Conservation (phyloP, 2,113 vertebrate species). For the Boleophthalmus pectinirostris region DNA sequence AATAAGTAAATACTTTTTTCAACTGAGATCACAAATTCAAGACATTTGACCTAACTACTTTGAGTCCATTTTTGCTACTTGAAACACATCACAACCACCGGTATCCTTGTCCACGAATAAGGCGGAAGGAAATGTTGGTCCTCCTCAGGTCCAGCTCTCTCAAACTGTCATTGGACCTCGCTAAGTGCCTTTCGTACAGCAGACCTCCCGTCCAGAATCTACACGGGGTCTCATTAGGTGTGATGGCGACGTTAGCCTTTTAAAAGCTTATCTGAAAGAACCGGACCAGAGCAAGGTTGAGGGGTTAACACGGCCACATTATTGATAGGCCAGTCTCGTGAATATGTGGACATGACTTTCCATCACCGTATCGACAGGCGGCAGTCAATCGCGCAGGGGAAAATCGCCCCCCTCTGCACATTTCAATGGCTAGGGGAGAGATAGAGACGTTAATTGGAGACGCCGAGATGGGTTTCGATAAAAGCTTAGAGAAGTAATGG, state of each 20-base stretch:
- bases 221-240: slow-evolving; percentile 40
- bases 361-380: slow-evolving; percentile 33
- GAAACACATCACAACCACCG: no score
- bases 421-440: slow-evolving; percentile 15
- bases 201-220: slow-evolving; percentile 15
- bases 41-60: no score
- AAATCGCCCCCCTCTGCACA: slow-evolving; percentile 31
- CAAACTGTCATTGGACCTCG: slow-evolving; percentile 21
- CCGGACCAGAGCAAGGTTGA: slow-evolving; percentile 21
- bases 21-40: no score
- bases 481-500: slow-evolving; percentile 6
- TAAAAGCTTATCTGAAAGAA: slow-evolving; percentile 42
- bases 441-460: slow-evolving; percentile 15
- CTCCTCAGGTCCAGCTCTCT: not conserved
- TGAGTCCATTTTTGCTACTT: no score
- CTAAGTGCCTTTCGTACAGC: slow-evolving; percentile 16
- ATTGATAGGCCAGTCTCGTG: slow-evolving; percentile 27
- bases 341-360: slow-evolving; percentile 40
- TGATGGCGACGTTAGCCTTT: slow-evolving; percentile 36
- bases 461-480: slow-evolving; percentile 9
- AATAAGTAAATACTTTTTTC: no score
- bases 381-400: slow-evolving; percentile 21
- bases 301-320: slow-evolving; percentile 39
- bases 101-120: no score
- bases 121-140: no score